These are phyloP conservation scores for Drosophila multiciliata DNA, from an alignment of 2,888 invertebrate genomes.

Conservation along the genomic window DNA sequence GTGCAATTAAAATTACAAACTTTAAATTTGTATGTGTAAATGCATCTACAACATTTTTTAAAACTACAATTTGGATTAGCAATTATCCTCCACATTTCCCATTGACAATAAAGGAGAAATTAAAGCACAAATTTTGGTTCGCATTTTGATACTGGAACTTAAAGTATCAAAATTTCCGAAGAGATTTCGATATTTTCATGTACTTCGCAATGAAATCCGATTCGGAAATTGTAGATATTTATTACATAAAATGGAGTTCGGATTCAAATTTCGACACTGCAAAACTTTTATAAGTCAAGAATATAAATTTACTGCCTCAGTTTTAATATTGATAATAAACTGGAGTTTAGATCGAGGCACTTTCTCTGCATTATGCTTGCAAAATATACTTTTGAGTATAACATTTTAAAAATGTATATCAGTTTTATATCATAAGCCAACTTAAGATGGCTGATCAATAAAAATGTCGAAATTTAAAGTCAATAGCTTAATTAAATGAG, in stretches of 20 bases:
- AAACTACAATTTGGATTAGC: neutral
- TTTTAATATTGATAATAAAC: neutral
- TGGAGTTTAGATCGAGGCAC: neutral
- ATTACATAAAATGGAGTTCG: too few relatives aligned
- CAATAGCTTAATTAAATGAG: constrained; percentile 15
- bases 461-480: constrained; percentile 4
- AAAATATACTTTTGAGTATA: neutral
- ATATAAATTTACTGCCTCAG: neutral
- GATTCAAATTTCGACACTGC: too few relatives aligned
- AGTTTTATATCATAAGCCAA: neutral
- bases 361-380: neutral
- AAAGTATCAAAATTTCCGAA: too few relatives aligned
- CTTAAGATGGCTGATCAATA: constrained; percentile 7
- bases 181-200: too few relatives aligned
- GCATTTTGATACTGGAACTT: too few relatives aligned
- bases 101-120: neutral
- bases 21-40: neutral
- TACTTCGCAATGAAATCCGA: too few relatives aligned
- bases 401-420: neutral
- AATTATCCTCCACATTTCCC: neutral
- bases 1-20: neutral
- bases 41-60: neutral
- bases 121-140: neutral
- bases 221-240: too few relatives aligned
- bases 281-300: neutral